Evolutionary conservation across 2,113 vertebrate species (phyloP), one percentile per base, ranked within the genome.

Genomic region (Cryptotis parvus): DNA sequence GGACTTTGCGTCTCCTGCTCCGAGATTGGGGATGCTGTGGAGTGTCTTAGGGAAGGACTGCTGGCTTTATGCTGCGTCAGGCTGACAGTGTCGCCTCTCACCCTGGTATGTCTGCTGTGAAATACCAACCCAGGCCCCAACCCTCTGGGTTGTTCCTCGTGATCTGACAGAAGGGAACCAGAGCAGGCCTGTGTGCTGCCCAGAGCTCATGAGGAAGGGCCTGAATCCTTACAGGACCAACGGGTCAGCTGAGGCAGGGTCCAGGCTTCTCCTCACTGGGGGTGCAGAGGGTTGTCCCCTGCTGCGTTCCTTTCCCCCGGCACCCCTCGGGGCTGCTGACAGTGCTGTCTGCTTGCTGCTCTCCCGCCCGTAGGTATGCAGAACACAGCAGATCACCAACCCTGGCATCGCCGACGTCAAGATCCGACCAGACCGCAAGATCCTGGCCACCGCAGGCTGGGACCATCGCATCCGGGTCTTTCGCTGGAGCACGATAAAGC

Each of bases 391-490:
- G 10, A 96, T 99, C 95, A 97, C 98, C 96, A 99, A 99, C 45
- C 97, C 99, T 0, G 99, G 99, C 12, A 97, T 99, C 65, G 98
- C 99, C 3, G 98, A 99, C 90, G 84, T 99, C 66, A 91, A 97
- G 58, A 93, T 99, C 93, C 98, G 99, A 16, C 97, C 97, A 8
- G 99, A 99, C 82, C 94, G 95, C 35, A 99, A 98, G 97, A 98
- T 99, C 20, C 83, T 99, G 95, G 99, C 98, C 3, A 98, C 99
- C 0, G 99, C 98, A 0, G 99, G 99, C 61, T 99, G 99, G 99
- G 99, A 99, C 96, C 98, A 99, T 92, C 98, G 98, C 8, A 95
- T 99, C 91, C 98, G 99, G 10, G 91, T 99, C 69, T 99, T 99
- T 8, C 97, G 98, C 83, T 99, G 99, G 99, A 98, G 98, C 96